Conservation (phyloP, 1,140 invertebrate genomes). For the Eumeta japonica region DNA sequence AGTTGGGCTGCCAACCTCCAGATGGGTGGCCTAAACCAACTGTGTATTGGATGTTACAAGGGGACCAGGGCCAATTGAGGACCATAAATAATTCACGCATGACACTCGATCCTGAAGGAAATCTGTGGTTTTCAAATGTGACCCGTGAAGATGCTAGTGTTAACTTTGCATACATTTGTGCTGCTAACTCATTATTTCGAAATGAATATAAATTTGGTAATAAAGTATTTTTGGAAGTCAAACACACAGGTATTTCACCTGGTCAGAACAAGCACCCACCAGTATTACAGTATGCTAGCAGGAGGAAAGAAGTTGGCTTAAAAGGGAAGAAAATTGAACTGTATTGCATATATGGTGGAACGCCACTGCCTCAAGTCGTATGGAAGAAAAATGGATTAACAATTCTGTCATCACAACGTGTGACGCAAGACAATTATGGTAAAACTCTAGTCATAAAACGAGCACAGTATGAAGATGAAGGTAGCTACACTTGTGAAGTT, state of each 20-base stretch:
- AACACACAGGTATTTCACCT: slow-evolving; percentile 71
- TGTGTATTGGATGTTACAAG: slow-evolving; percentile 90
- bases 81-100: slow-evolving; percentile 91
- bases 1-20: slow-evolving; percentile 83
- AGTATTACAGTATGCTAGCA: slow-evolving; percentile 77
- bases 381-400: slow-evolving; percentile 80
- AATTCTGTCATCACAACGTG: slow-evolving; percentile 69
- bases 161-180: slow-evolving; percentile 85
- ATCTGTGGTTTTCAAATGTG: slow-evolving; percentile 92
- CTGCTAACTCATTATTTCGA: slow-evolving; percentile 81
- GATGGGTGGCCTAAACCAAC: slow-evolving; percentile 92
- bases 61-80: slow-evolving; percentile 73
- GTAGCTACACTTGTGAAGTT: slow-evolving; percentile 86
- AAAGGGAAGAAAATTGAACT: slow-evolving; percentile 78
- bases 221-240: slow-evolving; percentile 75
- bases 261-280: slow-evolving; percentile 77
- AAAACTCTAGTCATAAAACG: slow-evolving; percentile 87
- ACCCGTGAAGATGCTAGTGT: slow-evolving; percentile 79
- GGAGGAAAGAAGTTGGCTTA: slow-evolving; percentile 81
- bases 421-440: slow-evolving; percentile 85
- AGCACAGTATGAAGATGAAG: slow-evolving; percentile 82
- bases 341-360: slow-evolving; percentile 89
- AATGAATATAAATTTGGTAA: slow-evolving; percentile 92
- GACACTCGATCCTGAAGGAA: slow-evolving; percentile 91
- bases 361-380: slow-evolving; percentile 76